Evolutionary conservation across 2,888 invertebrate species (phyloP).

Genomic region (Theretra japonica): DNA sequence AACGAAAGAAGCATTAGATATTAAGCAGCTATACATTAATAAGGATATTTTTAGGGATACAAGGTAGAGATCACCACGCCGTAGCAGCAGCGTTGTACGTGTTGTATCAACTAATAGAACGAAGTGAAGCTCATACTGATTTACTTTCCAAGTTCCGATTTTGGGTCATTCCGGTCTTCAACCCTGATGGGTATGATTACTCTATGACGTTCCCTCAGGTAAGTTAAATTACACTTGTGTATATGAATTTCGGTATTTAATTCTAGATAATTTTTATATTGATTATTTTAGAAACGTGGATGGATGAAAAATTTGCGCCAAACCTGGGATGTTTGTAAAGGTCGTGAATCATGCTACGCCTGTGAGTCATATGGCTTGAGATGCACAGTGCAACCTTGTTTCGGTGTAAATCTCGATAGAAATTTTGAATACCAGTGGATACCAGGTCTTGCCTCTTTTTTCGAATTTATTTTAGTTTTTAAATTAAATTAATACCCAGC

Average conservation of each 20-base stretch:
- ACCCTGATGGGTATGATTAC: constrained; percentile 80
- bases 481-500: too few relatives aligned
- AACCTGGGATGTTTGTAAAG: constrained; percentile 68
- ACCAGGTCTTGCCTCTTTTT: constrained; percentile 52
- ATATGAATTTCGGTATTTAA: neutral
- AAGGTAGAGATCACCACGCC: constrained; percentile 77
- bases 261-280: neutral
- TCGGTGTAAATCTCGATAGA: constrained; percentile 76
- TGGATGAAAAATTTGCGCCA: constrained; percentile 77
- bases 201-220: constrained; percentile 78
- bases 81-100: constrained; percentile 76
- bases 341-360: constrained; percentile 55
- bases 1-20: neutral
- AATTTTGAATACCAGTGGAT: constrained; percentile 83
- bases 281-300: constrained; percentile 61
- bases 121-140: constrained; percentile 65
- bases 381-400: constrained; percentile 71
- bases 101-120: constrained; percentile 72
- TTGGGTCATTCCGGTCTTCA: constrained; percentile 78
- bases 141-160: constrained; percentile 71
- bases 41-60: constrained; percentile 62
- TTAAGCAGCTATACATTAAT: neutral
- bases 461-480: neutral
- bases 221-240: constrained; percentile 39
- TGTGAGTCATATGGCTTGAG: constrained; percentile 66